Percentiles rank a stretch among this genome's conserved stretches.
Conservation (phyloP, 2,888 invertebrate genomes). For the Rotaria socialis region DNA sequence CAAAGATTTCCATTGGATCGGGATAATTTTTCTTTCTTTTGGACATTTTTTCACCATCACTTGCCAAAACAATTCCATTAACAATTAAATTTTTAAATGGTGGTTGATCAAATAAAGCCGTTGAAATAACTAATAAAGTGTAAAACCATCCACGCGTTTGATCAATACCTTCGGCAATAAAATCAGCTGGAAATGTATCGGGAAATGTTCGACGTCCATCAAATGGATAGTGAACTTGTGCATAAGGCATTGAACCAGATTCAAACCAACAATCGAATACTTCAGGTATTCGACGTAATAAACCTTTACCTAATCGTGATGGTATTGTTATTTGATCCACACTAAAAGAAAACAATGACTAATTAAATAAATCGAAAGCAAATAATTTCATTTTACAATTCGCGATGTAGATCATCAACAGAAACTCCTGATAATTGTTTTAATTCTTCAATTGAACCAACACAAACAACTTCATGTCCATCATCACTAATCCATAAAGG, state of each 20-base stretch:
- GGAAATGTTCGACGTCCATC: slow-evolving; percentile 73
- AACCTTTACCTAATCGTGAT: slow-evolving; percentile 78
- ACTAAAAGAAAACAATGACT: slow-evolving; percentile 50
- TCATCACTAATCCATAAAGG: slow-evolving; percentile 90
- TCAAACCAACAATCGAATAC: slow-evolving; percentile 99
- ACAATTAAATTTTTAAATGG: slow-evolving; percentile 96
- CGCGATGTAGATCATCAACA: slow-evolving; percentile 85
- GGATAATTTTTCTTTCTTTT: slow-evolving; percentile 98
- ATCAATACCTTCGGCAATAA: slow-evolving; percentile 98
- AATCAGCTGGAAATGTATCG: slow-evolving; percentile 90
- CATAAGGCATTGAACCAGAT: slow-evolving; percentile 98
- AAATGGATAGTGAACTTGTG: slow-evolving; percentile 53
- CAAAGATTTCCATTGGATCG: slow-evolving; percentile 79
- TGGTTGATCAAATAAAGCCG: slow-evolving; percentile 86
- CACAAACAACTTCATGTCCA: slow-evolving; percentile 83
- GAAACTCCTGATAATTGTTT: slow-evolving; percentile 72
- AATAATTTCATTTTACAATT: slow-evolving; percentile 61
- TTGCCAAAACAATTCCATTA: slow-evolving; percentile 88
- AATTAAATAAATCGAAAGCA: slow-evolving; percentile 47
- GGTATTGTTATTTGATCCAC: slow-evolving; percentile 89
- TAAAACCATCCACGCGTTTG: slow-evolving; percentile 99
- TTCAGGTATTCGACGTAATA: slow-evolving; percentile 77
- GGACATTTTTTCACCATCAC: slow-evolving; percentile 97
- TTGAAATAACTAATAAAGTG: slow-evolving; percentile 90
- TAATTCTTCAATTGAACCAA: slow-evolving; percentile 87